phyloP scores from a whole-genome alignment of 2,797 vertebrate genomes.

The Rachycentron canadum region DNA sequence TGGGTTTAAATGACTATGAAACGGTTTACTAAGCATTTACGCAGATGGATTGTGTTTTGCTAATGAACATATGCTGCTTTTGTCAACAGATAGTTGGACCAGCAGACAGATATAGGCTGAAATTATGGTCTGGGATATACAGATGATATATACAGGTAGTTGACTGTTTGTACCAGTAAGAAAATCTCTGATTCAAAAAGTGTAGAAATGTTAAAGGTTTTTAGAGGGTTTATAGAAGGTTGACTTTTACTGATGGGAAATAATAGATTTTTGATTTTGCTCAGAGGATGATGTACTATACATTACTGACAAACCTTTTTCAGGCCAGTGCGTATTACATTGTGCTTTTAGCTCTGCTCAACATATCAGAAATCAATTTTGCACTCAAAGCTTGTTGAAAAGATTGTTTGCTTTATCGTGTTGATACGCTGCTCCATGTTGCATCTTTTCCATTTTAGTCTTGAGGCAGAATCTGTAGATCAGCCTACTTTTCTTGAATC shows the following conservation, averaged over 20 bases:
- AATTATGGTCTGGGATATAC: conserved; percentile 22
- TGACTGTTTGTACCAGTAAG: conserved; percentile 1
- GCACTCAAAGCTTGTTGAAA: not conserved
- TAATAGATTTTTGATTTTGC: not conserved
- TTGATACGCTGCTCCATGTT: not conserved
- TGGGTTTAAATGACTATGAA: conserved; percentile 6
- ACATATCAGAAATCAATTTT: not conserved
- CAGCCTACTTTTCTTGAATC: conserved; percentile 26
- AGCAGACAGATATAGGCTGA: conserved; percentile 30
- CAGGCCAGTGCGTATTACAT: not conserved
- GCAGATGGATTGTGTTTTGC: conserved; percentile 44
- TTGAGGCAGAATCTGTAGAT: not conserved
- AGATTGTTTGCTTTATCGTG: not conserved
- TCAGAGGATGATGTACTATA: not conserved
- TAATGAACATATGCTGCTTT: conserved; percentile 60
- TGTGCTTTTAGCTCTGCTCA: not conserved
- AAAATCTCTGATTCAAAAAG: not conserved
- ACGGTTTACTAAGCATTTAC: conserved; percentile 34
- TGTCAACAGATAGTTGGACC: conserved; percentile 51
- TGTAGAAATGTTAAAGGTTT: not conserved
- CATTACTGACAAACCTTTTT: not conserved
- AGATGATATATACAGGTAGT: conserved; percentile 7
- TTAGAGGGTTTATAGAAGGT: not conserved
- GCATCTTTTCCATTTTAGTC: conserved; percentile 2
- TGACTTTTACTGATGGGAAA: not conserved